A percentile compares a stretch with the other conserved stretches of the same genome.
Conservation (phyloP, 2,888 invertebrate species). For the Drosophila greeni region DNA sequence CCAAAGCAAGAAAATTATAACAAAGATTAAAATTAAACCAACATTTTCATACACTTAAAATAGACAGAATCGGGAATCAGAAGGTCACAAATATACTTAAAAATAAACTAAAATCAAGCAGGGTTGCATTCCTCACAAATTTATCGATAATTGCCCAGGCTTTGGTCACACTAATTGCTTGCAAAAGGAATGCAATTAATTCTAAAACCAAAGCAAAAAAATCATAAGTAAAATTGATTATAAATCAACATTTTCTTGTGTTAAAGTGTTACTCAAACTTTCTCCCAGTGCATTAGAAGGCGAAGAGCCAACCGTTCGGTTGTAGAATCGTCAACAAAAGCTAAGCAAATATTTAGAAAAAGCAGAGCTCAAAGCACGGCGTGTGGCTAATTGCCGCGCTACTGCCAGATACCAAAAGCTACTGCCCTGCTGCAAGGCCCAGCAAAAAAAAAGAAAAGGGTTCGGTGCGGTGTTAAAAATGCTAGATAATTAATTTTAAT, state of each 20-base stretch:
- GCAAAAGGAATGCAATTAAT: neutral
- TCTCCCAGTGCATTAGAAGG: neutral
- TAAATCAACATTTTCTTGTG: neutral
- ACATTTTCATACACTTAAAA: slow-evolving; percentile 13
- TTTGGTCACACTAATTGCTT: neutral
- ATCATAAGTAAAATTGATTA: neutral
- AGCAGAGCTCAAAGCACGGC: slow-evolving; percentile 51
- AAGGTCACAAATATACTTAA: neutral
- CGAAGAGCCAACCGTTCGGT: neutral
- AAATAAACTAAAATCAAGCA: neutral
- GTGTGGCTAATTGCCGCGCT: slow-evolving; percentile 67
- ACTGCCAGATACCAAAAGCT: slow-evolving; percentile 13
- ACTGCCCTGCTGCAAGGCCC: neutral
- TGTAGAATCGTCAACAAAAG: slow-evolving; percentile 52
- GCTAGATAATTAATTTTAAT: slow-evolving; percentile 73
- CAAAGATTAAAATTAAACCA: no score
- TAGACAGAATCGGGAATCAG: neutral
- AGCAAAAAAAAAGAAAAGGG: slow-evolving; percentile 8
- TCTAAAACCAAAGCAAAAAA: no score
- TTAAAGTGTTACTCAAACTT: neutral
- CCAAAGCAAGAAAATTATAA: no score
- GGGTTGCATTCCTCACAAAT: neutral
- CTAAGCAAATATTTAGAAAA: slow-evolving; percentile 65
- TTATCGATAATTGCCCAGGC: neutral
- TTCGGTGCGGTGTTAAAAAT: slow-evolving; percentile 56